These are phyloP conservation scores for Buphagus erythrorhynchus DNA, from an alignment of 2,797 vertebrate species.

Conservation along the genomic window DNA sequence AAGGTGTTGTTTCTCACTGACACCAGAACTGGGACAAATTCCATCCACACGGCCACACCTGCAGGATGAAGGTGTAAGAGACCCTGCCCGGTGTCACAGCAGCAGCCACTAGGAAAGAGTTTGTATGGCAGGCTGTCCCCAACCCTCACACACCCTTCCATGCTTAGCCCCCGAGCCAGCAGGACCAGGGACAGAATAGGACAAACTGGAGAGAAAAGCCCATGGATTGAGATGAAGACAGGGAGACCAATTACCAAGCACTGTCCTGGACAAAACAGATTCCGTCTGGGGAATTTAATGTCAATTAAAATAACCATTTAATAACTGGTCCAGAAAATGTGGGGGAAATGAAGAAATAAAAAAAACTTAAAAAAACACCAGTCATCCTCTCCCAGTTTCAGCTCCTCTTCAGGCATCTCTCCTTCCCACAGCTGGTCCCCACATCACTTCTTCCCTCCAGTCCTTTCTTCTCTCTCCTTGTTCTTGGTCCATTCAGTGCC, in stretches of 20 bases:
- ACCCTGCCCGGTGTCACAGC: not conserved
- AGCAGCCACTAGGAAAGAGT: not conserved
- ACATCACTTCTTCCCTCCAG: not conserved
- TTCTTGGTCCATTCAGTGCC: not conserved
- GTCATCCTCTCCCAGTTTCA: not conserved
- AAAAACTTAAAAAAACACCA: accelerated
- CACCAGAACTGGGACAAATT: not conserved
- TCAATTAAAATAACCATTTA: not conserved
- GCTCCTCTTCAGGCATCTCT: not conserved
- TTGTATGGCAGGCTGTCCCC: not conserved
- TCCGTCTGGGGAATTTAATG: not conserved
- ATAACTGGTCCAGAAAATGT: not conserved
- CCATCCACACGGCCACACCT: not conserved
- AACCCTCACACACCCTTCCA: too few relatives aligned
- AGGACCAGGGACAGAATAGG: not conserved
- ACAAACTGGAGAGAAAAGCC: not conserved
- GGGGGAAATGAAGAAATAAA: not conserved
- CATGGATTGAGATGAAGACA: not conserved
- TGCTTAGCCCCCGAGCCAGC: accelerated
- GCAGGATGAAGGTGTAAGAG: not conserved
- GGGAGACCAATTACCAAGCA: not conserved
- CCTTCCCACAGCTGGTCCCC: not conserved
- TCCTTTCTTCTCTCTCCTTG: not conserved
- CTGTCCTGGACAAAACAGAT: not conserved
- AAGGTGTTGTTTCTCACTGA: not conserved